Base-by-base conservation (phyloP, 2,888 invertebrate genomes). In the Limnephilus lunatus region DNA sequence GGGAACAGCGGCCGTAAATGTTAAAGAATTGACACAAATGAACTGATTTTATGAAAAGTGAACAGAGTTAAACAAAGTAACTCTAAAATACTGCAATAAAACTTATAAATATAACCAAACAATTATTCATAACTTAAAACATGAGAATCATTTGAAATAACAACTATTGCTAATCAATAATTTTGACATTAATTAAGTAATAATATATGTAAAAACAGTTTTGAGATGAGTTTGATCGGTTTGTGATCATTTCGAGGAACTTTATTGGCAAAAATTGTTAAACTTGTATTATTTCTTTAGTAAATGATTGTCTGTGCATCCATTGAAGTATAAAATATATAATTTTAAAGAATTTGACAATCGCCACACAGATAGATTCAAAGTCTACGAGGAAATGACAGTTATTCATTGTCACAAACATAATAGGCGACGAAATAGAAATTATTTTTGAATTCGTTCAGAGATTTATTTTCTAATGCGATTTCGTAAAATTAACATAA, bases 401-500 rank as follows among this genome's bases (percentile, higher is more conserved):
- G 68, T 25, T 5, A 68, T 7, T n/a, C 68, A 68, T 68, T 68
- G 68, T 68, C 68, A 68, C 25, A 25, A 68, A 68, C 68, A n/a
- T 68, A 68, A 68, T 68, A 68, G n/a, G 68, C n/a, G 68, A 68
- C 68, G 25, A 68, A 68, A 68, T 68, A 68, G 87, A 48, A 30
- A 87, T 68, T 87, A 87, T 87, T 87, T 53, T 87, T 53, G 31
- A 87, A 87, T 87, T 31, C 44, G 25, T 30, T 31, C 19, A 87
- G 31, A 87, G 44, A 44, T 44, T 85, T 39, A 48, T 35, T 44
- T 25, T 44, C 12, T 53, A 87, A 31, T 53, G 87, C 53, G 53
- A 87, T 87, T 48, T 87, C 31, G n/a, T 87, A 83, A 25, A 83
- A 39, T 48, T 86, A 86, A 86, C 86, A 86, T 39, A 85, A 19